Evolutionary conservation across 2,888 invertebrate species (phyloP).

Genomic region (Calameuta idolon): DNA sequence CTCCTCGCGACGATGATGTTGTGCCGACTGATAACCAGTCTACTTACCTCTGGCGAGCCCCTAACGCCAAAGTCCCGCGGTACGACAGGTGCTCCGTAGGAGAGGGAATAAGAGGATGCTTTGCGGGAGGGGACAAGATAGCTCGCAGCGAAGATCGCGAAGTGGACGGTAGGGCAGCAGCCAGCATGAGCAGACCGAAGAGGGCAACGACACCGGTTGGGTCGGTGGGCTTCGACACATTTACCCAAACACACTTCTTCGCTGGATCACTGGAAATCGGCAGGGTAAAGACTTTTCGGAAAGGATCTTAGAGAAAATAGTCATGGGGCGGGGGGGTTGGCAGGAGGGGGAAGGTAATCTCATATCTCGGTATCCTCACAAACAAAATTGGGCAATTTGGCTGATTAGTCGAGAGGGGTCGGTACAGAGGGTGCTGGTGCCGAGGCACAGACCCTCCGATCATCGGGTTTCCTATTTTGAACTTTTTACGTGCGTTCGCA

Average conservation of each 20-base stretch:
- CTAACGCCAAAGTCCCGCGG: constrained; percentile 51
- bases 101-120: constrained; percentile 54
- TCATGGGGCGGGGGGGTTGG: too few relatives aligned
- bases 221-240: constrained; percentile 49
- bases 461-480: too few relatives aligned
- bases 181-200: constrained; percentile 48
- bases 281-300: not conserved
- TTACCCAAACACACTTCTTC: constrained; percentile 50
- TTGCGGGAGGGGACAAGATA: constrained; percentile 47
- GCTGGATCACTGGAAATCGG: constrained; percentile 16
- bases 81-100: constrained; percentile 60
- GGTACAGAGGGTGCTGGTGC: too few relatives aligned
- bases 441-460: too few relatives aligned
- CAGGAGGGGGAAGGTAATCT: too few relatives aligned
- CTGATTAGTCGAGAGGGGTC: too few relatives aligned
- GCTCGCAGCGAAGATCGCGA: constrained; percentile 24
- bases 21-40: constrained; percentile 66
- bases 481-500: too few relatives aligned
- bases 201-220: constrained; percentile 63
- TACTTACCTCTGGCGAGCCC: constrained; percentile 62
- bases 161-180: constrained; percentile 33
- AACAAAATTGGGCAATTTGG: too few relatives aligned
- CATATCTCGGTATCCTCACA: too few relatives aligned
- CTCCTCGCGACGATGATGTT: constrained; percentile 64
- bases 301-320: not conserved